Conservation (phyloP, 2,797 vertebrate species). For the Melanotaenia nigrans region DNA sequence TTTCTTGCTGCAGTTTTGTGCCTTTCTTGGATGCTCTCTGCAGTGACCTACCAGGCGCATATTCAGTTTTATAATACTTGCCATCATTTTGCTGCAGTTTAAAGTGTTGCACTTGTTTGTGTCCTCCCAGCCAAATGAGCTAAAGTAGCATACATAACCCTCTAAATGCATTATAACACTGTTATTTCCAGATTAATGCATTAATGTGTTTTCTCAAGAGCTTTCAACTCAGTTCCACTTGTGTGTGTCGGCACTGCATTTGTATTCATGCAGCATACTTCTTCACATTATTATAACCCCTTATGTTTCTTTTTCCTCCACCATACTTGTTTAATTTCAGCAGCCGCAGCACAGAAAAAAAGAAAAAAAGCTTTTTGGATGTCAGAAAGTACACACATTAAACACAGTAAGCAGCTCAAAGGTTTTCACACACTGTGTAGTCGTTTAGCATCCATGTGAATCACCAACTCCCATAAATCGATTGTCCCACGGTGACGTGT, state of each 20-base stretch:
- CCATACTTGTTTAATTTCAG: constrained; percentile 36
- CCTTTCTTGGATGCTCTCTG: too few species aligned
- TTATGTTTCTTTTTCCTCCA: too few species aligned
- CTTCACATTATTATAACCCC: background rate
- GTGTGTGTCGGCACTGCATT: background rate
- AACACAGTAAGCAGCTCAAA: constrained; percentile 27
- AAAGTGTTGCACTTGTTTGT: too few species aligned
- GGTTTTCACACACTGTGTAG: constrained; percentile 17
- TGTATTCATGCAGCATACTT: background rate
- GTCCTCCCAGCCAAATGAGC: background rate
- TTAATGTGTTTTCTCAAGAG: background rate
- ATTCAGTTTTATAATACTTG: too few species aligned
- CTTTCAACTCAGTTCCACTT: background rate
- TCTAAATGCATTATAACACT: too few species aligned
- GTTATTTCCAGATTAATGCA: too few species aligned
- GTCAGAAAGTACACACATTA: constrained; percentile 20
- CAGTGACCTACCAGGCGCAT: too few species aligned
- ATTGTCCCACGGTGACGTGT: constrained; percentile 39
- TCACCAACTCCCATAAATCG: constrained; percentile 64
- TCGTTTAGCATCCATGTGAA: constrained; percentile 36
- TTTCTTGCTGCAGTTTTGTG: background rate
- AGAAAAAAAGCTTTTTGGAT: constrained; percentile 2
- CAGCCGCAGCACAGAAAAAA: constrained; percentile 21
- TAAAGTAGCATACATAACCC: background rate
- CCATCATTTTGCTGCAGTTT: too few species aligned